These are phyloP conservation scores for Melanogrammus aeglefinus DNA, from an alignment of 2,797 vertebrate species.

Conservation along the genomic window DNA sequence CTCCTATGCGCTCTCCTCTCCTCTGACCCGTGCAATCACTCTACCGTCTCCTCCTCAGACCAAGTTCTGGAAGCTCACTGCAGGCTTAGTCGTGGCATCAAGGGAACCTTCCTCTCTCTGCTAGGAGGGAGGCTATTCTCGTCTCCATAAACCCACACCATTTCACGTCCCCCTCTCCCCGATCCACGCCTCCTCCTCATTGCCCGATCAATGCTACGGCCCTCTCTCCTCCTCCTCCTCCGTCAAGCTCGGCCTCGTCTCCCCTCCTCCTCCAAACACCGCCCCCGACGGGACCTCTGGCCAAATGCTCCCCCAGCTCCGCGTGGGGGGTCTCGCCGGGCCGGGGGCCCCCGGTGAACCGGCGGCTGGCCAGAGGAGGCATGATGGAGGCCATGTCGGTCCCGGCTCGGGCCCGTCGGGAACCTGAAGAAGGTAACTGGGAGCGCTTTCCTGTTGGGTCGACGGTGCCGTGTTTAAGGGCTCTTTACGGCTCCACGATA, in stretches of 20 bases:
- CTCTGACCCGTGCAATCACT: too few species aligned
- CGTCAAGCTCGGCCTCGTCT: constrained; percentile 9
- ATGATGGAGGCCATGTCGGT: constrained; percentile 91
- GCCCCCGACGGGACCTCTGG: constrained; percentile 34
- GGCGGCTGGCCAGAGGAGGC: constrained; percentile 75
- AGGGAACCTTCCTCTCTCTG: too few species aligned
- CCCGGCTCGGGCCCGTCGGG: constrained; percentile 84
- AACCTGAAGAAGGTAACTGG: constrained; percentile 85
- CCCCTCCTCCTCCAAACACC: constrained; percentile 25
- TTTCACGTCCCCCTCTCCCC: constrained; percentile 25
- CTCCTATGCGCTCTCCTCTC: too few species aligned
- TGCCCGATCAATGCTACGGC: too few species aligned
- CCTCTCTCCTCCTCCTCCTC: constrained; percentile 5
- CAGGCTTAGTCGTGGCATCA: too few species aligned
- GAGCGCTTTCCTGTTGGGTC: not conserved
- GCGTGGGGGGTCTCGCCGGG: constrained; percentile 34
- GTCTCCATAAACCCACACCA: constrained; percentile 21
- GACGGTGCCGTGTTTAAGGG: too few species aligned
- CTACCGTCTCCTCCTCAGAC: constrained; percentile 66
- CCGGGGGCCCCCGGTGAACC: constrained; percentile 47
- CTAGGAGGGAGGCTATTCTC: constrained; percentile 39
- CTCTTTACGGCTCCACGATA: too few species aligned
- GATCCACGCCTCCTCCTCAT: constrained; percentile 19
- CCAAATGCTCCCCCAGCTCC: constrained; percentile 41
- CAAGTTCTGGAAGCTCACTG: constrained; percentile 73